Evolutionary conservation across 2,113 vertebrate species (phyloP), one percentile per base, ranked within the genome.

Genomic region (Antechinus flavipes): DNA sequence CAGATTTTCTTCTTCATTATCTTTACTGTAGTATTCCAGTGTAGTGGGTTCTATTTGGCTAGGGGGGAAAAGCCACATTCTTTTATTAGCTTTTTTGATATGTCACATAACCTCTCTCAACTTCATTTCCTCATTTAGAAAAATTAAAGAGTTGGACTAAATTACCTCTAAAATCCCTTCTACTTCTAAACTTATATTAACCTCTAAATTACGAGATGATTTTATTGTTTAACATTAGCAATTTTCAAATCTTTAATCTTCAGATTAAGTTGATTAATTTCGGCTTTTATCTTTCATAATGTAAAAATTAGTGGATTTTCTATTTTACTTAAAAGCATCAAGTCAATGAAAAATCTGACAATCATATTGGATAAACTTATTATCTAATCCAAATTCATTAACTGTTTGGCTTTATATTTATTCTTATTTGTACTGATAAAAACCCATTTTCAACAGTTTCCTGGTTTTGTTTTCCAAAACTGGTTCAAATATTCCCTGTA

Each of bases 1-100:
- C 92, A 99, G 96, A 58, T 97, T 97, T 56, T 98, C 98, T 10
- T 97, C 98, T 94, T 98, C 93, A 91, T 98, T 97, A 93, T 46
- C 95, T 84, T 96, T 98, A 96, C 94, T 23, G 95, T 54, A 94
- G 90, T 55, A 96, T 91, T 92, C 90, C 97, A 98, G 97, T 90
- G 47, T 93, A 9, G 27, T 84, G 22, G 93, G 91, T 84, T 98
- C 98, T 98, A 98, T 95, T 96, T 58, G 0, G 76, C 97, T 98
- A 96, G 93, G 97, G 96, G 54, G 93, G 95, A 95, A n/a, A 95
- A 97, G 93, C 42, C 22, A 94, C 24, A 90, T 90, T 95, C 52
- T 94, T 96, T 76, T 96, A 94, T 11, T 68, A 97, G 42, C 52
- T 68, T 91, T 47, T 89, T 52, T 52, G 49, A 90, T 50, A 90